Evolutionary conservation across 2,888 invertebrate species (phyloP).

Genomic region (Rhimphoctona megacephalus): DNA sequence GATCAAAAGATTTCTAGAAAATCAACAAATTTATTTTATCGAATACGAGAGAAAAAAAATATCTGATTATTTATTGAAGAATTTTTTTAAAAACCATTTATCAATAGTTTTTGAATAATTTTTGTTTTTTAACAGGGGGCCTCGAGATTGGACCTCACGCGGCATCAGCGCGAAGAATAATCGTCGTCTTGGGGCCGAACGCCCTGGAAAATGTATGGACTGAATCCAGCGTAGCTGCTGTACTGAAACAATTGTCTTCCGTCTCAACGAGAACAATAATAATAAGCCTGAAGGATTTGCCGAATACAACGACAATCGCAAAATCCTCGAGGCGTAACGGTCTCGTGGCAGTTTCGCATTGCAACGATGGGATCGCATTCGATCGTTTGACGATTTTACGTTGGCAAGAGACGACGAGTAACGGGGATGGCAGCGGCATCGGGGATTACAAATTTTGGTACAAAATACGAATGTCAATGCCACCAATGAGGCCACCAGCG

Average conservation of each 20-base stretch:
- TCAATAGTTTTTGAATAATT: neutral
- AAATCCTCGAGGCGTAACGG: conserved; percentile 85
- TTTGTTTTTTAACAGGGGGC: conserved; percentile 85
- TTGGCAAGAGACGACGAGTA: conserved; percentile 74
- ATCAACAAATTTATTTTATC: no score
- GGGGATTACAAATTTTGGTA: conserved; percentile 89
- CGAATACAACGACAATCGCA: conserved; percentile 82
- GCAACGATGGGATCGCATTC: conserved; percentile 81
- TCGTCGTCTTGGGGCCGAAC: conserved; percentile 85
- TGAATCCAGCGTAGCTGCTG: conserved; percentile 82
- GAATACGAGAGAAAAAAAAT: no score
- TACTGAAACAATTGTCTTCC: conserved; percentile 85
- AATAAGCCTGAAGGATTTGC: conserved; percentile 84
- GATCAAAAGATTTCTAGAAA: no score
- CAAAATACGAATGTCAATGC: conserved; percentile 88
- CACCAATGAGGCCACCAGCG: conserved; percentile 83
- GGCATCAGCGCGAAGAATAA: conserved; percentile 85
- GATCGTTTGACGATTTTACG: conserved; percentile 78
- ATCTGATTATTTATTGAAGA: no score
- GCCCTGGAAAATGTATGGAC: conserved; percentile 85
- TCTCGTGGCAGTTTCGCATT: conserved; percentile 85
- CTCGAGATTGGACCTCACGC: conserved; percentile 86
- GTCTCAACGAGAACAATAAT: conserved; percentile 81
- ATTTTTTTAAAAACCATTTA: no score
- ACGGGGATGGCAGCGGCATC: conserved; percentile 69